phyloP scores from a whole-genome alignment of 2,888 invertebrate genomes.

The Psylliodes chrysocephalus region DNA sequence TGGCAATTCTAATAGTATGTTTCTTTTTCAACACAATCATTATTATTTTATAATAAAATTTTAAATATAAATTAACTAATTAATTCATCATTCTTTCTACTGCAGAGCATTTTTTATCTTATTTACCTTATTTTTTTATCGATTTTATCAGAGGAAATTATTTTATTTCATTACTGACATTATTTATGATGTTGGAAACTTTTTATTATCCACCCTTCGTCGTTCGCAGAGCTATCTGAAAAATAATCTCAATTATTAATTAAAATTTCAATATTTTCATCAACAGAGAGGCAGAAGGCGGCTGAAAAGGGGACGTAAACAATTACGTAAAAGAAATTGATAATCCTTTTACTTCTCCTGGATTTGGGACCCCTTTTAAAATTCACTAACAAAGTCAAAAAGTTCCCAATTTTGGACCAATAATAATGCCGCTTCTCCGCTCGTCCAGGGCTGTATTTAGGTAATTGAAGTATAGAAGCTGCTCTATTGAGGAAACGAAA shows the following conservation, averaged over 20 bases:
- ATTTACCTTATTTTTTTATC: too few relatives aligned
- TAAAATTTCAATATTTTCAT: conserved; percentile 16
- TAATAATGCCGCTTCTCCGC: not conserved
- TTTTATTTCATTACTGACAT: too few relatives aligned
- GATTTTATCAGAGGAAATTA: too few relatives aligned
- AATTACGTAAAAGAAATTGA: conserved; percentile 15
- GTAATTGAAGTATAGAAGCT: too few relatives aligned
- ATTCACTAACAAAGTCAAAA: conserved; percentile 15
- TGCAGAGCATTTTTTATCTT: too few relatives aligned
- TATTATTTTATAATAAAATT: too few relatives aligned
- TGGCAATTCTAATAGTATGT: too few relatives aligned
- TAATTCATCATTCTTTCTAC: too few relatives aligned
- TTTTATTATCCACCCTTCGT: not conserved
- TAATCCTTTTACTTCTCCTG: conserved; percentile 5
- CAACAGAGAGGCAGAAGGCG: not conserved
- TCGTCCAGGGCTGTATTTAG: not conserved
- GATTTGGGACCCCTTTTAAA: conserved; percentile 7
- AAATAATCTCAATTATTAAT: conserved; percentile 11
- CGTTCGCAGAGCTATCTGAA: not conserved
- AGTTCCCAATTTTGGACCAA: conserved; percentile 4
- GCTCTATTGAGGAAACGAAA: too few relatives aligned
- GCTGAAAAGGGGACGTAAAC: conserved; percentile 12
- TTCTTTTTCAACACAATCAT: too few relatives aligned
- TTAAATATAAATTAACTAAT: too few relatives aligned
- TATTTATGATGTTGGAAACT: not conserved